Percentiles rank a stretch among this genome's conserved stretches.
These are phyloP conservation scores for Clytia hemisphaerica DNA, from an alignment of 30 jellyfish, hydroid and myxozoan genomes.

Conservation along the genomic window DNA sequence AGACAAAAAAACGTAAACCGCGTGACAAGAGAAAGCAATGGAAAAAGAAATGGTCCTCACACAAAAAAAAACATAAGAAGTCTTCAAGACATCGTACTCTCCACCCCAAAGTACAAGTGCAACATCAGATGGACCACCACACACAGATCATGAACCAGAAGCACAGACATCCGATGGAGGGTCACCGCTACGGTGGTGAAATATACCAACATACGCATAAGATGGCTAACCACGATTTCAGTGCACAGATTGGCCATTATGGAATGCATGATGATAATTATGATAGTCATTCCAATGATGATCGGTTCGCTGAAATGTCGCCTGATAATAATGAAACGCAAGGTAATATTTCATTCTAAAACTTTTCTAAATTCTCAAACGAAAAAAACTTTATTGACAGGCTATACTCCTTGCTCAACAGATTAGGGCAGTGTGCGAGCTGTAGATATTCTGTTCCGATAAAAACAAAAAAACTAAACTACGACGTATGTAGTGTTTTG, in stretches of 20 bases:
- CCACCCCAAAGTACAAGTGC: background rate
- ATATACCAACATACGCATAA: background rate
- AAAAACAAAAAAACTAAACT: no score
- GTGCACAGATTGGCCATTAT: background rate
- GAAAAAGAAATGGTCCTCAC: no score
- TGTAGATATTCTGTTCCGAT: no score
- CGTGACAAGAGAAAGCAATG: no score
- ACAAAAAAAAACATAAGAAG: no score
- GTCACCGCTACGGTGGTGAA: background rate
- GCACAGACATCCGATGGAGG: conserved; percentile 16
- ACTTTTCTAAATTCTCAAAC: no score
- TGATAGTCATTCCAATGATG: background rate
- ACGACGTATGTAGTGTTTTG: no score
- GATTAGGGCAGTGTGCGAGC: no score
- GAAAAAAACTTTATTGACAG: no score
- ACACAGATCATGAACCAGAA: background rate
- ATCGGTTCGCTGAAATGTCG: background rate
- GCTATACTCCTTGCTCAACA: no score
- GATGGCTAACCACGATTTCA: conserved; percentile 12
- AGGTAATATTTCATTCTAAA: no score
- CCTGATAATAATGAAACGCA: background rate
- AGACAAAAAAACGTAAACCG: no score
- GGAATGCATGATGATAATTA: conserved; percentile 9
- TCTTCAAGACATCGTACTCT: background rate
- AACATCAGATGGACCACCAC: background rate